Evolutionary conservation across 2,888 invertebrate genomes (phyloP).

Genomic region (Neria commutata): DNA sequence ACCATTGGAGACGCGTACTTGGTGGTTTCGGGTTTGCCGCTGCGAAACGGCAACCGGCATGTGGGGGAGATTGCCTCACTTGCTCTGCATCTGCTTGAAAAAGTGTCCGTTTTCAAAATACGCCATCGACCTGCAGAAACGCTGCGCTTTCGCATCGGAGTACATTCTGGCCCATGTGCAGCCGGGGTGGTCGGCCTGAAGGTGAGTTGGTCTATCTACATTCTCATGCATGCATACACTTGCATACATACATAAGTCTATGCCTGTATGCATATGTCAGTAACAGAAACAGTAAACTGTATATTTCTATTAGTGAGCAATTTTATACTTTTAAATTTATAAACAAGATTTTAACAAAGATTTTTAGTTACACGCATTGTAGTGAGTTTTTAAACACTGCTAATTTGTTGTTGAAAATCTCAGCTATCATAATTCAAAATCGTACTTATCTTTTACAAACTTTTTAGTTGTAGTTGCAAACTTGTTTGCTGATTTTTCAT

Average conservation of each 20-base stretch:
- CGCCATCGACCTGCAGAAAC: conserved; percentile 72
- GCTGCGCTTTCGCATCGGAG: conserved; percentile 75
- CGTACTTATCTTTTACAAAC: too few species aligned
- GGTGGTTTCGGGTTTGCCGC: conserved; percentile 80
- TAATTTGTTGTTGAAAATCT: too few species aligned
- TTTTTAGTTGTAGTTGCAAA: too few species aligned
- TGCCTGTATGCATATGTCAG: not conserved
- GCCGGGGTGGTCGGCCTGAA: conserved; percentile 80
- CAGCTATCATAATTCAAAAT: too few species aligned
- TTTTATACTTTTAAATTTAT: not conserved
- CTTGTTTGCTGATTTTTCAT: too few species aligned
- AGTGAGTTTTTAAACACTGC: too few species aligned
- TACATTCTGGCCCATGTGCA: conserved; percentile 76
- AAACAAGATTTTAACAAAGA: not conserved
- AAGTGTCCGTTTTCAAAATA: conserved; percentile 73
- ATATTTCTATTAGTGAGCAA: not conserved
- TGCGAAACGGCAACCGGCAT: conserved; percentile 74
- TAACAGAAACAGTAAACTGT: not conserved
- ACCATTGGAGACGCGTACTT: conserved; percentile 84
- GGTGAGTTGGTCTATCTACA: too few species aligned
- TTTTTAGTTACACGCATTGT: not conserved
- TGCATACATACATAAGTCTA: not conserved
- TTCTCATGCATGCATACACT: not conserved
- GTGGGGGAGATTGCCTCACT: conserved; percentile 82
- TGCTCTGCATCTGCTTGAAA: conserved; percentile 75